These are phyloP conservation scores for Paguma larvata DNA, from an alignment of 2,797 vertebrate genomes.

Conservation along the genomic window DNA sequence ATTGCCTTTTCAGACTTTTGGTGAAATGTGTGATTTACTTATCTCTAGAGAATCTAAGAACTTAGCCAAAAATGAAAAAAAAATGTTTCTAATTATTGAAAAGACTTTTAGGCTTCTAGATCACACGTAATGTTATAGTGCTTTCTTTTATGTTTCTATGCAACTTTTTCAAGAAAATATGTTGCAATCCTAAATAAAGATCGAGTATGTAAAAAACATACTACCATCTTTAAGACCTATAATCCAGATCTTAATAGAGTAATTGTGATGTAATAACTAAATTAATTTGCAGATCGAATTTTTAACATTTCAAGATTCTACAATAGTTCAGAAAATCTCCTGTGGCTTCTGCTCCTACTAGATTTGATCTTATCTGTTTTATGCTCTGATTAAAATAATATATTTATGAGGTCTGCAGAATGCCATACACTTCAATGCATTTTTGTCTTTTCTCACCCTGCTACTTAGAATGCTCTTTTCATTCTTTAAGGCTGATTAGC, in stretches of 20 bases:
- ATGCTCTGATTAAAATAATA: background rate
- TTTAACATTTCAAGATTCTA: background rate
- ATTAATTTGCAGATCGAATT: background rate
- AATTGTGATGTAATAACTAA: background rate
- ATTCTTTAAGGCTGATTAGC: background rate
- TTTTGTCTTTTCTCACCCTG: background rate
- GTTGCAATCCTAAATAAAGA: conserved; percentile 14
- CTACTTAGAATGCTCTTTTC: background rate
- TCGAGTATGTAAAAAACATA: background rate
- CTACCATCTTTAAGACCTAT: background rate
- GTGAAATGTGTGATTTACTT: conserved; percentile 26
- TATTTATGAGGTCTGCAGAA: background rate
- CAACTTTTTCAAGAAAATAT: conserved; percentile 7
- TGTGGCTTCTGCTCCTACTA: background rate
- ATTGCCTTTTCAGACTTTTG: conserved; percentile 22
- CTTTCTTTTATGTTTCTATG: background rate
- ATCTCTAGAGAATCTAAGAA: background rate
- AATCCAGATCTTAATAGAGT: conserved; percentile 10
- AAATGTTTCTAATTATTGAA: conserved; percentile 41
- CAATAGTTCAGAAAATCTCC: background rate
- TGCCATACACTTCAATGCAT: background rate
- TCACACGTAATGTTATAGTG: background rate
- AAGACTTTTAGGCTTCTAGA: background rate
- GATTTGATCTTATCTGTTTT: background rate
- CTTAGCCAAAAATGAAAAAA: background rate